phyloP scores from a whole-genome alignment of 2,113 vertebrate species.

The Poicephalus gulielmi region DNA sequence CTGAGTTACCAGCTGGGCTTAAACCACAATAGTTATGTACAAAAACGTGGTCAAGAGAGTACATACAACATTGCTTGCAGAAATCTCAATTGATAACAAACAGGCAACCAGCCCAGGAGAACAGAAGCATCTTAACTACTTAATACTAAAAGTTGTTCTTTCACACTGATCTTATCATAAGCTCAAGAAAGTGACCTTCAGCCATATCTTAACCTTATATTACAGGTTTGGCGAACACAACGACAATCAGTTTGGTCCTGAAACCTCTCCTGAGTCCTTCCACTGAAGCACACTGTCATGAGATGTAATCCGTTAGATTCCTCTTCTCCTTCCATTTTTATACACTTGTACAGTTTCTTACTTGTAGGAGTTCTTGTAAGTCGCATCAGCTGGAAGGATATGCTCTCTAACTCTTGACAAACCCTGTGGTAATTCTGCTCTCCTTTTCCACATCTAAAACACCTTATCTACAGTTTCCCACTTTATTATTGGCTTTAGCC shows the following conservation, averaged over 20 bases:
- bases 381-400: background rate
- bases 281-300: background rate
- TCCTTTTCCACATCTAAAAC: background rate
- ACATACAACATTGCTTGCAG: background rate
- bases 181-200: background rate
- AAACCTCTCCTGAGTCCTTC: background rate
- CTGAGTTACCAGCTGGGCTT: too few species aligned
- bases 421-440: background rate
- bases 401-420: background rate
- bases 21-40: background rate
- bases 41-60: background rate
- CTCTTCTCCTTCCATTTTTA: background rate
- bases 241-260: background rate
- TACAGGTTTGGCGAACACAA: background rate
- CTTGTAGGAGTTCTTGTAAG: background rate
- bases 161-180: background rate
- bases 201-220: background rate
- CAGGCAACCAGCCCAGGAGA: background rate
- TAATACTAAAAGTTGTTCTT: background rate
- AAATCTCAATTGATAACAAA: background rate
- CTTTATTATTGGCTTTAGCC: background rate
- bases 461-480: background rate
- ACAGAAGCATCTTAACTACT: background rate
- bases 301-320: background rate
- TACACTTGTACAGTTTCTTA: background rate